Percentiles rank a stretch among this genome's conserved stretches.
phyloP scores from a whole-genome alignment of 2,113 vertebrate species.

The Crocuta crocuta region DNA sequence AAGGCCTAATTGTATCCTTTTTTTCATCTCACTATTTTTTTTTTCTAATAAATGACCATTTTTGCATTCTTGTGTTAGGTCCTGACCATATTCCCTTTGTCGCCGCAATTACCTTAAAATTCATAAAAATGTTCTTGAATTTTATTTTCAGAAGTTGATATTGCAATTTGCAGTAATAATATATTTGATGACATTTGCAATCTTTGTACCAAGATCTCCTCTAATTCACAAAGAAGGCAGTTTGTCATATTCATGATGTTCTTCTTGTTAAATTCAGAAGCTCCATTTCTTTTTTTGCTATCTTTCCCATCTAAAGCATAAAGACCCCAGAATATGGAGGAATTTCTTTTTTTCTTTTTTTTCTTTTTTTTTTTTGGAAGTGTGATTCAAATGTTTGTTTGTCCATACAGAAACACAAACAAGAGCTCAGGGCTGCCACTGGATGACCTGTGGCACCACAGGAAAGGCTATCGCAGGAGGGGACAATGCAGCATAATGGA shows the following conservation, averaged over 20 bases:
- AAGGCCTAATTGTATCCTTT: neutral
- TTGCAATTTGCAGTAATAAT: neutral
- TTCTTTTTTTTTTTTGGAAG: neutral
- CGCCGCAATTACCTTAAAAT: neutral
- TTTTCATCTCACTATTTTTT: neutral
- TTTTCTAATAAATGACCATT: neutral
- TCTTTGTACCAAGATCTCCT: neutral
- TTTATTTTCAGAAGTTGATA: constrained; percentile 18
- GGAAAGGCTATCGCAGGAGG: neutral
- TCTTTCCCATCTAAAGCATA: neutral
- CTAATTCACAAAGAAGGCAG: neutral
- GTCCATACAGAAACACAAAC: neutral
- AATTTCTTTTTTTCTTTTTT: neutral
- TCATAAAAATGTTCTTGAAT: neutral
- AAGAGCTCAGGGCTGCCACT: neutral
- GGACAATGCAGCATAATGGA: accelerated
- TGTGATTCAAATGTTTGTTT: neutral
- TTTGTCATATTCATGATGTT: neutral
- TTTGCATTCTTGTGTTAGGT: neutral
- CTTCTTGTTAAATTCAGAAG: constrained; percentile 3
- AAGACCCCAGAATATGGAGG: neutral
- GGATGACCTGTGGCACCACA: neutral
- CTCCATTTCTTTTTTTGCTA: neutral
- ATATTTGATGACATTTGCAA: neutral
- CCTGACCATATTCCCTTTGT: neutral